Percentiles rank a stretch among this genome's conserved stretches.
phyloP scores from a whole-genome alignment of 2,113 vertebrate genomes.

The Bufo bufo region DNA sequence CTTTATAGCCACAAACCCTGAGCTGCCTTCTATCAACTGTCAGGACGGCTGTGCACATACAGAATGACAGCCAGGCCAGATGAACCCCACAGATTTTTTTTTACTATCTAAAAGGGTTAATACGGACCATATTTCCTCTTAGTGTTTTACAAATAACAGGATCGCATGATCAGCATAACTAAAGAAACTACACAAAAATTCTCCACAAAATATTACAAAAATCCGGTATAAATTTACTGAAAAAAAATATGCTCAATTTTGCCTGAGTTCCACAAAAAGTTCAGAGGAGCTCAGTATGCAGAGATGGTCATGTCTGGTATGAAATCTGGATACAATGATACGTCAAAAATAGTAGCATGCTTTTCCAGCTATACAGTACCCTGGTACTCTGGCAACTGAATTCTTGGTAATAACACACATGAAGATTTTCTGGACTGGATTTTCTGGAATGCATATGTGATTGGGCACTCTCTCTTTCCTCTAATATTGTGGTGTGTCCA shows the following conservation, averaged over 20 bases:
- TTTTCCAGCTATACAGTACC: not conserved
- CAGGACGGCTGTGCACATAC: constrained; percentile 74
- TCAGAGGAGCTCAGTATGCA: not conserved
- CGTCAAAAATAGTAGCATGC: not conserved
- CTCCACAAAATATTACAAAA: not conserved
- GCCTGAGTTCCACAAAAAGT: not conserved
- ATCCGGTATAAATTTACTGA: not conserved
- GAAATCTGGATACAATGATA: not conserved
- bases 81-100: constrained; percentile 81
- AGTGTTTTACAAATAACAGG: not conserved
- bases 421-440: not conserved
- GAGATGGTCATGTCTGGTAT: not conserved
- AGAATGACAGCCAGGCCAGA: constrained; percentile 78
- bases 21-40: constrained; percentile 80
- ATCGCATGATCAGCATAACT: not conserved
- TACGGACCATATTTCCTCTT: constrained; percentile 68
- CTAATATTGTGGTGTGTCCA: not conserved
- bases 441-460: not conserved
- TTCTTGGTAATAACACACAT: not conserved
- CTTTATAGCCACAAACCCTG: constrained; percentile 75
- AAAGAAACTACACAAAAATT: not conserved
- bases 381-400: not conserved
- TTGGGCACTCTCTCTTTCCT: not conserved
- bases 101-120: constrained; percentile 16
- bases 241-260: not conserved